Percentiles rank a stretch among this genome's conserved stretches.
Evolutionary conservation across 2,797 vertebrate genomes (phyloP).

Genomic region (Zenarchopterus dispar): DNA sequence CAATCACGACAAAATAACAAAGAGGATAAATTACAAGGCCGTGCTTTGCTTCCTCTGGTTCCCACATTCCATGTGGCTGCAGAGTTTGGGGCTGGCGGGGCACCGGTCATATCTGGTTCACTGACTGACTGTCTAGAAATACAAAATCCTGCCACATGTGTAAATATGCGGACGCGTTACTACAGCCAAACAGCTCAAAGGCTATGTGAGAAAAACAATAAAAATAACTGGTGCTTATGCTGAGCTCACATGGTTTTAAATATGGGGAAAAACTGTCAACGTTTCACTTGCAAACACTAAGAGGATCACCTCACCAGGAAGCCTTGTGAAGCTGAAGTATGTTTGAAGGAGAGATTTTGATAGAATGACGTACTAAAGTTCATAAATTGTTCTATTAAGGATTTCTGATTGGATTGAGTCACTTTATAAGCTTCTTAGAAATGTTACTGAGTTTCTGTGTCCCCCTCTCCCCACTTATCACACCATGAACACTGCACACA

Average conservation of each 20-base stretch:
- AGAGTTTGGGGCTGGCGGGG: slow-evolving; percentile 27
- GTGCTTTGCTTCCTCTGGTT: slow-evolving; percentile 28
- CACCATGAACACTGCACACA: background rate
- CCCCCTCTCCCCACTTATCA: background rate
- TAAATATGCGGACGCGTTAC: slow-evolving; percentile 18
- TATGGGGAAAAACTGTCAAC: background rate
- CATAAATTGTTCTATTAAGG: slow-evolving; percentile 41
- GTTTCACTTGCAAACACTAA: slow-evolving; percentile 25
- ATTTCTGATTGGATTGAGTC: slow-evolving; percentile 36
- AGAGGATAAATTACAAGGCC: slow-evolving; percentile 47
- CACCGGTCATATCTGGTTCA: slow-evolving; percentile 36
- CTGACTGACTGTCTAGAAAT: slow-evolving; percentile 42
- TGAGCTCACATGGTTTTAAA: slow-evolving; percentile 9
- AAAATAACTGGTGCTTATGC: slow-evolving; percentile 15
- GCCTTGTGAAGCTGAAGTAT: slow-evolving; percentile 23
- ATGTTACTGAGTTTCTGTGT: too few species aligned
- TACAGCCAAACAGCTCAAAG: slow-evolving; percentile 23
- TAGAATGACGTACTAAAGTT: slow-evolving; percentile 1
- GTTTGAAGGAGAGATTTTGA: slow-evolving; percentile 14
- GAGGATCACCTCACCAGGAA: slow-evolving; percentile 39
- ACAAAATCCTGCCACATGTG: slow-evolving; percentile 35
- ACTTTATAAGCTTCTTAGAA: background rate
- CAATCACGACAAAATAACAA: slow-evolving; percentile 41
- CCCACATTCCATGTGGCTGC: slow-evolving; percentile 31
- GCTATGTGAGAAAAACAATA: slow-evolving; percentile 9